Evolutionary conservation across 2,888 invertebrate species (phyloP), one percentile per base, ranked within the genome.

Genomic region (Ganaspis brasiliensis): DNA sequence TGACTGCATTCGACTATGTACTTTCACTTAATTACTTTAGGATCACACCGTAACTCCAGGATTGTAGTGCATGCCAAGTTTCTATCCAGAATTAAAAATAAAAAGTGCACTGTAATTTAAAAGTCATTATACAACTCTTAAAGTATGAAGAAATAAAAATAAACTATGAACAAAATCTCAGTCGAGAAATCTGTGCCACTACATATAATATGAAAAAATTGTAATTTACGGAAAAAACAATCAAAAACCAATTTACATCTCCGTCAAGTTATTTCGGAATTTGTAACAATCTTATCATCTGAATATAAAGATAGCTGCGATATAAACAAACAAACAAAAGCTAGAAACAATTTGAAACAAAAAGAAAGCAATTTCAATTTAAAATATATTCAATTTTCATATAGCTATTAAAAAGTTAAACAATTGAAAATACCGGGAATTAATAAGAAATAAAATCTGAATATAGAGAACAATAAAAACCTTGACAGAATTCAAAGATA

Each of bases 21-120:
- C n/a, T 67, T 67, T 67, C 67, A 67, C 67, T 67, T 49, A 67
- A 67, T 67, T 67, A 67, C 67, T 67, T 45, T 67, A 45, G 24
- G 45, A 67, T 67, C 67, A 67, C 67, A 40, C 67, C 24, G 45
- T 67, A 67, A 40, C 67, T 67, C 45, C 16, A n/a, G 9, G 45
- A 26, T 67, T 24, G 45, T 67, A 45, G 45, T 45, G 45, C 45
- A 45, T 49, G 45, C 67, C 21, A 67, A 40, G 45, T 40, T 37
- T 63, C 40, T 19, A 37, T 26, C 16, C 16, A 67, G 26, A 49
- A 63, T 63, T 40, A 37, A 37, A 63, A 67, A 24, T 67, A 24
- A 67, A 67, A 67, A 67, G 26, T 67, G n/a, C 1, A 24, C 40
- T 45, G 26, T 26, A 24, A 61, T 63, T 61, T 49, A 26, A 19